Conservation (phyloP, 2,797 vertebrate genomes). For the Lepus oiostolus region DNA sequence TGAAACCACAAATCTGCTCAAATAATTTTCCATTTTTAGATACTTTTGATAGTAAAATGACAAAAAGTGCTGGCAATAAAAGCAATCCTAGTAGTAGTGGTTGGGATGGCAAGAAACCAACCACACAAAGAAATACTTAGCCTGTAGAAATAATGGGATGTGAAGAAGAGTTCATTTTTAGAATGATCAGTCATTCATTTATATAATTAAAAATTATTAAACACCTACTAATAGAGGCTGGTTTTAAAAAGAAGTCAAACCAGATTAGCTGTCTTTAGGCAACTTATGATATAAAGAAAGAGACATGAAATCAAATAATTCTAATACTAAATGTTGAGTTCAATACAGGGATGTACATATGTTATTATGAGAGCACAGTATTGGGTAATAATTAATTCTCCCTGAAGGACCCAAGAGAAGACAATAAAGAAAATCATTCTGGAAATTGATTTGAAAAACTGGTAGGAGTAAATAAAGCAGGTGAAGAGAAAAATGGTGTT, state of each 20-base stretch:
- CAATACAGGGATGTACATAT: background rate
- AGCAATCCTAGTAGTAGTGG: background rate
- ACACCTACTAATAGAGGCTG: constrained; percentile 14
- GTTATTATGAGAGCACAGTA: background rate
- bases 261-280: constrained; percentile 45
- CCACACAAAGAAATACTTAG: background rate
- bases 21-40: background rate
- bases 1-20: constrained; percentile 57
- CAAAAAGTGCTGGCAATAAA: background rate
- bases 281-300: constrained; percentile 24
- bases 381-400: background rate
- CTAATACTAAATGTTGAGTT: constrained; percentile 25
- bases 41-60: background rate
- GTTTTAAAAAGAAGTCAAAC: constrained; percentile 28
- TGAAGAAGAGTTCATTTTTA: constrained; percentile 26
- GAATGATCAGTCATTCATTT: constrained; percentile 17
- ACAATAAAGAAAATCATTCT: constrained; percentile 17
- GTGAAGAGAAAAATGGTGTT: background rate
- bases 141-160: constrained; percentile 47
- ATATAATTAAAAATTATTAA: constrained; percentile 41
- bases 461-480: background rate
- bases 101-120: background rate
- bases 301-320: constrained; percentile 31
- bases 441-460: background rate
- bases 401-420: background rate